Base-by-base conservation (phyloP, 64 coral and sea anemone species). In the Cladopsammia gracilis region DNA sequence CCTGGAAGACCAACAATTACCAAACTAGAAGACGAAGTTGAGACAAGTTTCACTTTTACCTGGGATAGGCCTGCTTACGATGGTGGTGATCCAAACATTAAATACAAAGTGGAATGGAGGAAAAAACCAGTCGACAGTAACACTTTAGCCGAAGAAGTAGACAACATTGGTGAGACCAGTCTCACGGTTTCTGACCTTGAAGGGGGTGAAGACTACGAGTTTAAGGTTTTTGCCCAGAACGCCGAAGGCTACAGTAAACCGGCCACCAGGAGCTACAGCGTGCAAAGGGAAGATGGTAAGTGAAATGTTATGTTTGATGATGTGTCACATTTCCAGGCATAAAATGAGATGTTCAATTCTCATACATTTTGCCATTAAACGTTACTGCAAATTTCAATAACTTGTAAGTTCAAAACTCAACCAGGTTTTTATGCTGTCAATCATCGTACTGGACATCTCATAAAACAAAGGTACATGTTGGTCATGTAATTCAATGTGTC, bases 61-160 rank as follows among this genome's bases (percentile, higher is more conserved):
- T 93, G 91, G 91, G 6, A 6, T 18, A 18, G 1, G 57, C 91
- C 91, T 44, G 0, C 73, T 8, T 1, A 86, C 9, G 23, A 93
- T 71, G 91, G 91, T 19, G 62, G 73, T 23, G 91, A 93, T 48
- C 14, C 14, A 3, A 71, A 77, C 48, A 48, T 87, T 1, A 62
- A 50, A 34, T 93, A 93, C 47, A 61, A 54, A 34, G 71, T 93
- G 16, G 58, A 78, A 57, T 93, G 91, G 91, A 76, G 71, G 62
- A 74, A 24, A 26, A 66, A 52, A 45, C 58, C 47, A 0, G 22
- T 62, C 2, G 26, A 45, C 8, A n/a, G 18, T 0, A 1, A 56
- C 10, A 70, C 70, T 5, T 53, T 54, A 15, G 49, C 16, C 16
- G 8, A 64, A 5, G 11, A 1, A 57, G 48, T 73, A 13, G 57